Evolutionary conservation across 2,113 vertebrate species (phyloP), one percentile per base, ranked within the genome.

Genomic region (Rhinogobius similis): DNA sequence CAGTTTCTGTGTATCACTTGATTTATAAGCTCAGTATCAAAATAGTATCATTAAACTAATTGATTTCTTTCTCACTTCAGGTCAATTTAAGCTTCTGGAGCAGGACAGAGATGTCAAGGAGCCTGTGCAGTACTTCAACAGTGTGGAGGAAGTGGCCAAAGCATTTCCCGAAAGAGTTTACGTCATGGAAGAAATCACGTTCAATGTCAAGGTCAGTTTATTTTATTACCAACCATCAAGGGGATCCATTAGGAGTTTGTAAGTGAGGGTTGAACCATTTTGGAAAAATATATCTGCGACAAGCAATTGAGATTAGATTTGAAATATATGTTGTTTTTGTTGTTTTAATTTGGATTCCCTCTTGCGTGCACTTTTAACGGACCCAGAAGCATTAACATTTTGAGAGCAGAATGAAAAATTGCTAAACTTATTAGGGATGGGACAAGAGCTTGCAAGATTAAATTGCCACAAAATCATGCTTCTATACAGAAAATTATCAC

Each of bases 161-260:
- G 97, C 97, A 52, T 99, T 99, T 93, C 98, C 98, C 81, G 98
- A 99, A 70, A 94, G 97, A 72, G 98, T 99, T 52, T 99, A 98
- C 81, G 98, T 99, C 93, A 99, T 99, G 97, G 98, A 99, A 92
- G 98, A 99, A 89, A 99, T 99, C 87, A 96, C 95, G 21, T 99
- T 99, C 92, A 99, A 98, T 70, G 97, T 99, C 88, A 99, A 99
- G 97, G 98, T 99, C 92, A 20, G 56, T 36, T 9, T 61, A 10
- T 61, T 8, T 24, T 3, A 29, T 2, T n/a, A 1, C 7, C 9
- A 36, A 18, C n/a, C 44, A 5, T 46, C 44, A 46, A 46, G 16
- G 1, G 5, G 44, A 20, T 20, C 1, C 44, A 5, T 20, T 46
- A 20, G 18, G 12, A 46, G 14, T 46, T 46, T 20, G 20, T 46